Conservation (phyloP, 2,113 vertebrate species). For the Pseudonaja textilis region DNA sequence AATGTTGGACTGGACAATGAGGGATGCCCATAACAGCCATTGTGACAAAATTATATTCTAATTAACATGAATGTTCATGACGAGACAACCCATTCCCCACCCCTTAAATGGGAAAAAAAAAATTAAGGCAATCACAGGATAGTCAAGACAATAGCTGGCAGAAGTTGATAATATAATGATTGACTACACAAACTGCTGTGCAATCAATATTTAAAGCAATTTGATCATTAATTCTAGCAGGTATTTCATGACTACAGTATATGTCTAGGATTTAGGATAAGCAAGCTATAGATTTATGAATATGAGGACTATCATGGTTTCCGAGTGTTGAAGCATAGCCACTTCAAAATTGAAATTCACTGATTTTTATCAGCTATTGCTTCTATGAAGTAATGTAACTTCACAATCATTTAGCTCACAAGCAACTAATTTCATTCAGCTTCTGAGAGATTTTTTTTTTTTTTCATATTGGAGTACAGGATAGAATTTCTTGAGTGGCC, state of each 20-base stretch:
- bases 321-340: constrained; percentile 52
- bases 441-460: constrained; percentile 49
- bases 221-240: constrained; percentile 51
- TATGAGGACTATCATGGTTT: constrained; percentile 55
- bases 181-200: constrained; percentile 56
- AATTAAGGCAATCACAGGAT: constrained; percentile 32
- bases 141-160: constrained; percentile 50
- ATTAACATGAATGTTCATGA: constrained; percentile 33
- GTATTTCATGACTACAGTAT: constrained; percentile 53
- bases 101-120: constrained; percentile 19
- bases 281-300: constrained; percentile 65
- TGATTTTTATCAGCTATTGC: constrained; percentile 61
- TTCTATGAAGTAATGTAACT: constrained; percentile 54
- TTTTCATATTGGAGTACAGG: constrained; percentile 38
- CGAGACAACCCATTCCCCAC: constrained; percentile 13
- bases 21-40: neutral
- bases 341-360: constrained; percentile 65
- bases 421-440: constrained; percentile 60
- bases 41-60: neutral
- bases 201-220: constrained; percentile 68
- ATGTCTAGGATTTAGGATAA: constrained; percentile 46
- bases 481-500: constrained; percentile 42
- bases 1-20: neutral
- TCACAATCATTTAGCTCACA: constrained; percentile 50
- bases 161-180: constrained; percentile 42